Evolutionary conservation across 2,888 invertebrate species (phyloP).

Genomic region (Cabera pusaria): DNA sequence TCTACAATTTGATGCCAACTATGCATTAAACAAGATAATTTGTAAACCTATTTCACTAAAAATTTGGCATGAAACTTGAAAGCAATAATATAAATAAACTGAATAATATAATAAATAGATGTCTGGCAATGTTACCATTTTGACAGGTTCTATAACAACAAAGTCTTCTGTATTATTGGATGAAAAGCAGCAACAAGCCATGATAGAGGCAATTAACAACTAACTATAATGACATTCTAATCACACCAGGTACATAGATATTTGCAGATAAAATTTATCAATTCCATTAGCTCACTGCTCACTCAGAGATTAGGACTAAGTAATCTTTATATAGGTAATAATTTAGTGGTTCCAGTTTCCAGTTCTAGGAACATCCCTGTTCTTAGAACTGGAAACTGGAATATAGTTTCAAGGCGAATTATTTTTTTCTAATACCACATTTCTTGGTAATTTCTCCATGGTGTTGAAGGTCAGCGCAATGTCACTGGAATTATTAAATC

Average conservation of each 20-base stretch:
- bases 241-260: slow-evolving; percentile 5
- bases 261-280: slow-evolving; percentile 18
- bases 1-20: too few relatives aligned
- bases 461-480: slow-evolving; percentile 68
- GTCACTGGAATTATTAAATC: slow-evolving; percentile 52
- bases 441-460: slow-evolving; percentile 5
- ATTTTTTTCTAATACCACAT: too few relatives aligned
- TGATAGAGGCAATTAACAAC: slow-evolving; percentile 16
- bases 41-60: too few relatives aligned
- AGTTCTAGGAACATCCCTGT: too few relatives aligned
- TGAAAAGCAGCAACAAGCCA: slow-evolving; percentile 47
- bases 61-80: slow-evolving; percentile 41
- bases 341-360: too few relatives aligned
- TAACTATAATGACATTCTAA: slow-evolving; percentile 12
- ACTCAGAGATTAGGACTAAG: too few relatives aligned
- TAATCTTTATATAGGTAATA: too few relatives aligned
- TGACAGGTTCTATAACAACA: slow-evolving; percentile 33
- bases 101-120: not conserved
- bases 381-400: too few relatives aligned
- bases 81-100: slow-evolving; percentile 3
- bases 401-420: too few relatives aligned
- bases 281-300: too few relatives aligned
- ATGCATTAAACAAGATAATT: slow-evolving; percentile 16
- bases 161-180: slow-evolving; percentile 29
- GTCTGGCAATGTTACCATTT: slow-evolving; percentile 49